Percentiles rank a stretch among this genome's conserved stretches.
Conservation (phyloP, 1,140 invertebrate genomes). For the Ceratosolen fusciceps region DNA sequence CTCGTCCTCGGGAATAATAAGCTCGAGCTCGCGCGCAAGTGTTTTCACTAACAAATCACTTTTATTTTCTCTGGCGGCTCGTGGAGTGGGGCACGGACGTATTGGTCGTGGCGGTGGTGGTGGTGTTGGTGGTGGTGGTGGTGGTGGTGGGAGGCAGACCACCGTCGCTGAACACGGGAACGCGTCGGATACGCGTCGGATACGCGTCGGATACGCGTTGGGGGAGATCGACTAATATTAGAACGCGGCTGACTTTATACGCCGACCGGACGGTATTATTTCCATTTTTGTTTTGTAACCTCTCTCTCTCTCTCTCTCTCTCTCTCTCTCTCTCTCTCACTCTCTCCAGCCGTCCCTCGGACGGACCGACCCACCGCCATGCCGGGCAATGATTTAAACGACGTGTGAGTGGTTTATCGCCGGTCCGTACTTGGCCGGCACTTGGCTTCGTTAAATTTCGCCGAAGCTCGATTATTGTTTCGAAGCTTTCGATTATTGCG, state of each 20-base stretch:
- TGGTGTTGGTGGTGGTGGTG: too few species aligned
- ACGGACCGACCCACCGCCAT: too few species aligned
- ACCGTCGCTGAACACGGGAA: neutral
- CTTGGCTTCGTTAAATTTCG: neutral
- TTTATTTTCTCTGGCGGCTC: neutral
- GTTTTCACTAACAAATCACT: conserved; percentile 39
- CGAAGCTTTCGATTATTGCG: neutral
- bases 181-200: conserved; percentile 13
- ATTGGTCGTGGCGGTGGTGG: too few species aligned
- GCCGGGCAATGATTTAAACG: neutral
- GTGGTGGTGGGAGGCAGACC: neutral
- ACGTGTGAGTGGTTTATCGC: neutral
- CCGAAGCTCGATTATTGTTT: neutral
- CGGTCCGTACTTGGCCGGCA: neutral
- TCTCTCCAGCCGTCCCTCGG: too few species aligned
- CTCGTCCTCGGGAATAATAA: neutral
- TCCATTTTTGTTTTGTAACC: neutral
- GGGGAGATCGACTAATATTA: conserved; percentile 33
- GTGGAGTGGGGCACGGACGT: neutral
- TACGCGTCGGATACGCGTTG: conserved; percentile 28
- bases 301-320: too few species aligned
- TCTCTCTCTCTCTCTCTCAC: too few species aligned
- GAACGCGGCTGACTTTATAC: neutral
- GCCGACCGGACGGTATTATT: conserved; percentile 1
- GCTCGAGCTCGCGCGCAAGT: conserved; percentile 1